Evolutionary conservation across 2,797 vertebrate species (phyloP).

Genomic region (Oreochromis mossambicus): DNA sequence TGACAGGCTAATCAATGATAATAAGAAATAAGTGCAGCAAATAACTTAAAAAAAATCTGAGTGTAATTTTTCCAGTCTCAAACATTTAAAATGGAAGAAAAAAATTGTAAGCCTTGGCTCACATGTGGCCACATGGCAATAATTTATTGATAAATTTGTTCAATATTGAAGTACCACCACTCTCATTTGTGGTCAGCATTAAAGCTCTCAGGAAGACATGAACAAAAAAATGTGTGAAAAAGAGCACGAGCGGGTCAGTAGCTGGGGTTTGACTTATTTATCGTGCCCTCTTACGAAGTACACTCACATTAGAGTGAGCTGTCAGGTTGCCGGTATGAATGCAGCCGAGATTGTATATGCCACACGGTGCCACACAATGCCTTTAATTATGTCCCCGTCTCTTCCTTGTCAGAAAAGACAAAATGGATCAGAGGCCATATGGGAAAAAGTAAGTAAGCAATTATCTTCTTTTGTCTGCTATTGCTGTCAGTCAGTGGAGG

Average conservation of each 20-base stretch:
- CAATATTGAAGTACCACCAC: slow-evolving; percentile 46
- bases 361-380: slow-evolving; percentile 59
- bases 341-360: slow-evolving; percentile 46
- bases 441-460: slow-evolving; percentile 66
- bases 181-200: slow-evolving; percentile 26
- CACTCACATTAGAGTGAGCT: slow-evolving; percentile 57
- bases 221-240: slow-evolving; percentile 19
- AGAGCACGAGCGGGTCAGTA: slow-evolving; percentile 38
- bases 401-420: slow-evolving; percentile 61
- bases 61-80: slow-evolving; percentile 40
- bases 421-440: slow-evolving; percentile 69
- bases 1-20: slow-evolving; percentile 64
- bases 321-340: slow-evolving; percentile 56
- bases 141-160: slow-evolving; percentile 66
- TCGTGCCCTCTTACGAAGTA: slow-evolving; percentile 37
- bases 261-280: slow-evolving; percentile 64
- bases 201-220: slow-evolving; percentile 24
- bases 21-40: slow-evolving; percentile 45
- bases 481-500: slow-evolving; percentile 52
- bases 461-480: slow-evolving; percentile 68
- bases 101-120: slow-evolving; percentile 28
- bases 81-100: slow-evolving; percentile 56
- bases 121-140: slow-evolving; percentile 23
- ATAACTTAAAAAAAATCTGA: slow-evolving; percentile 35
- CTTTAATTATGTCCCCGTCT: slow-evolving; percentile 70